phyloP scores from a whole-genome alignment of 92 coral and sea anemone species.

The Ricordea florida region DNA sequence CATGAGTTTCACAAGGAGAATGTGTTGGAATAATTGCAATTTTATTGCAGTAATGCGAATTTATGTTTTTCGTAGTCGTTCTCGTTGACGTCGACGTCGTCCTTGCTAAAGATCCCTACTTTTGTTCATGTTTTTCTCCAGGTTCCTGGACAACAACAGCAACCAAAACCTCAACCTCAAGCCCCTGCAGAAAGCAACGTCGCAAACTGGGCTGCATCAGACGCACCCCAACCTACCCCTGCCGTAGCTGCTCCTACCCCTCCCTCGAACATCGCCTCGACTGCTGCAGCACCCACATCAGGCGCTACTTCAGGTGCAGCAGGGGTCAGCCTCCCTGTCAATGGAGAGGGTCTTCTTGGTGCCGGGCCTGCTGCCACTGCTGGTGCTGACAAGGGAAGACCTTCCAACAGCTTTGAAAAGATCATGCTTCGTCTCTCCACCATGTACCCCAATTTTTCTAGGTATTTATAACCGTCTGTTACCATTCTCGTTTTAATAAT shows the following conservation, averaged over 20 bases:
- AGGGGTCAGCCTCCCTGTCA: background rate
- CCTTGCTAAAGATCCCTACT: too few relatives aligned
- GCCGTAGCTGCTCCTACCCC: background rate
- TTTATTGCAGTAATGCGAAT: too few relatives aligned
- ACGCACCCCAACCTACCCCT: conserved; percentile 5
- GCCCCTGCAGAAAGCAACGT: background rate
- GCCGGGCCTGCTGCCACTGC: background rate
- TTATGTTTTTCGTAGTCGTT: too few relatives aligned
- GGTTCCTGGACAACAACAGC: conserved; percentile 35
- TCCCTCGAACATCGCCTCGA: background rate
- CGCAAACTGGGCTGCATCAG: background rate
- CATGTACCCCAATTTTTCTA: conserved; percentile 83
- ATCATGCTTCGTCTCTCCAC: conserved; percentile 97
- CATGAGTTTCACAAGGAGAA: too few relatives aligned
- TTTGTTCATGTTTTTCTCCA: conserved; percentile 3
- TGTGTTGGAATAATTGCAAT: too few relatives aligned
- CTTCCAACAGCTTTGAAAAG: conserved; percentile 94
- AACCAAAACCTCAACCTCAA: conserved; percentile 14
- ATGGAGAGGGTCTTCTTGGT: background rate
- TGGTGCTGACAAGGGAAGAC: conserved; percentile 55
- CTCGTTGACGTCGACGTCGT: too few relatives aligned
- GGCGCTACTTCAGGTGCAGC: background rate
- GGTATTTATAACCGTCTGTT: conserved; percentile 42
- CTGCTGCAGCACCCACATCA: background rate
- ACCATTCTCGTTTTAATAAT: background rate